These are phyloP conservation scores for Campylomormyrus numenius DNA, from an alignment of 2,113 vertebrate genomes.

Conservation along the genomic window DNA sequence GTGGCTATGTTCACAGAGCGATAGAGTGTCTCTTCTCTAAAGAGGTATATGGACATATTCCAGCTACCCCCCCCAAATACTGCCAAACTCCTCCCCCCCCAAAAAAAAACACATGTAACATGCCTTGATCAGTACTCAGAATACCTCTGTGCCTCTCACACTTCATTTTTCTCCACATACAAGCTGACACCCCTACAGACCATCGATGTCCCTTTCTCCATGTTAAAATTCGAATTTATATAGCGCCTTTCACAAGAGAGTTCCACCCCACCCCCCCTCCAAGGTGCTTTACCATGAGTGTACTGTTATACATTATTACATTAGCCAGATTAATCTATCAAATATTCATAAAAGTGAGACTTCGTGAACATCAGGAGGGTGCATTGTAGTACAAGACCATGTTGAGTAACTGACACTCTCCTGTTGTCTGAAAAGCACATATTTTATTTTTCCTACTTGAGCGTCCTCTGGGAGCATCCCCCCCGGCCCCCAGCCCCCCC, in stretches of 20 bases:
- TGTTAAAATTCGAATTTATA: neutral
- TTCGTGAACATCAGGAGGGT: neutral
- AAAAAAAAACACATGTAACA: neutral
- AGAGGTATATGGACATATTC: constrained; percentile 26
- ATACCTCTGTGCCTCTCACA: neutral
- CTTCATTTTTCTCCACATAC: neutral
- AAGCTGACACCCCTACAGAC: neutral
- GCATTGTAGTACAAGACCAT: neutral
- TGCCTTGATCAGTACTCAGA: constrained; percentile 3
- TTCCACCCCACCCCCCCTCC: too few relatives aligned
- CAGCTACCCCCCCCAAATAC: too few relatives aligned
- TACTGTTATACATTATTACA: neutral
- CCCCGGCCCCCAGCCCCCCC: neutral
- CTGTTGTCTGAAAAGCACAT: neutral
- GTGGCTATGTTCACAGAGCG: neutral
- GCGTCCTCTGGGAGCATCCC: neutral
- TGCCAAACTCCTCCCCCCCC: too few relatives aligned
- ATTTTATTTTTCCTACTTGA: neutral
- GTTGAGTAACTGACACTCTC: neutral
- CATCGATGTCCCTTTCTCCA: neutral
- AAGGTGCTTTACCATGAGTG: neutral
- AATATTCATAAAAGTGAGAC: neutral
- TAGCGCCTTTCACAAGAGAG: neutral
- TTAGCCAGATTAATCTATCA: neutral
- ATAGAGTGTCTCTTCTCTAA: constrained; percentile 32